Evolutionary conservation across 23 tunicate species (phyloP), one percentile per base, ranked within the genome.

Genomic region (Diplosoma virens): DNA sequence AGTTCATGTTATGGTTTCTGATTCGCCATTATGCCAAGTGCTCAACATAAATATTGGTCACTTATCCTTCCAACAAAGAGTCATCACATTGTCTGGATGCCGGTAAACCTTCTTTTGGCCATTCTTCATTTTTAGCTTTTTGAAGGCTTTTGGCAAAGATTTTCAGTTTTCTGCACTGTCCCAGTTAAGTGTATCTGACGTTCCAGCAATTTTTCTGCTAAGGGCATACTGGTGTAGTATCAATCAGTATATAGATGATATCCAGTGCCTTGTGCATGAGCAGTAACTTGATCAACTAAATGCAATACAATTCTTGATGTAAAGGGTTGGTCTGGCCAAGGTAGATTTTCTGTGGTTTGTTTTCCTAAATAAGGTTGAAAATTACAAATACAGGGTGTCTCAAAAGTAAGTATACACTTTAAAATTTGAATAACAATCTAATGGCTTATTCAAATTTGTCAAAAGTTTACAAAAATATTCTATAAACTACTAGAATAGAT

Each of bases 231-330:
- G 22, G 79, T 50, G 25, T 75, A 50, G 32, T 32, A 75, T 3
- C 79, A 66, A 31, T 75, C 66, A 16, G 79, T 75, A 24, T 75
- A 75, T 7, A 75, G 25, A 75, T 75, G 79, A 29, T 26, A 75
- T 1, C 79, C 79, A 28, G 56, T 55, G 1, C 66, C 79, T 75
- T 55, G 46, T 1, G 66, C 36, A 3, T n/a, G 46, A 32, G 30
- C 11, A 30, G 31, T n/a, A 22, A 54, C 47, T 31, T 75, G 37
- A 33, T 32, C 79, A 16, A 75, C 79, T 3, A 75, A 55, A 52
- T 75, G 66, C 1, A 75, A 1, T 2, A 53, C 41, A 1, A 75
- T 75, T 29, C 66, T 54, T 47, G 77, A 21, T 3, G 77, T 71
- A 22, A 71, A 71, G 2, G 77, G 30, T 37, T 27, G 26, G 17